phyloP scores from a whole-genome alignment of 2,113 vertebrate genomes.

The crab-eating macaque (Macaca fascicularis) region T2T-MFA8v1.1 NC_088395.1:143141001-143141500 shows the following conservation, averaged over 20 bases:
- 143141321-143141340: background rate
- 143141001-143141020: background rate
- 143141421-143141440: background rate
- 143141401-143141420: background rate
- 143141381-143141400: background rate
- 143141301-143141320: background rate
- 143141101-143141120: background rate
- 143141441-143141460: background rate
- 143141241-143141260: background rate
- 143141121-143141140: background rate
- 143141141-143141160: no score
- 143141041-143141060: background rate
- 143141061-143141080: background rate
- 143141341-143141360: background rate
- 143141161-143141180: background rate
- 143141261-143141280: background rate
- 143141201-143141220: background rate
- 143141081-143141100: background rate
- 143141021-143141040: background rate
- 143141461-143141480: background rate
- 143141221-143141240: background rate
- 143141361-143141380: background rate
- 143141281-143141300: background rate
- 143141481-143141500: background rate
- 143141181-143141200: background rate